Conservation (phyloP, 1,140 invertebrate species). For the Drosophila jambulina region DNA sequence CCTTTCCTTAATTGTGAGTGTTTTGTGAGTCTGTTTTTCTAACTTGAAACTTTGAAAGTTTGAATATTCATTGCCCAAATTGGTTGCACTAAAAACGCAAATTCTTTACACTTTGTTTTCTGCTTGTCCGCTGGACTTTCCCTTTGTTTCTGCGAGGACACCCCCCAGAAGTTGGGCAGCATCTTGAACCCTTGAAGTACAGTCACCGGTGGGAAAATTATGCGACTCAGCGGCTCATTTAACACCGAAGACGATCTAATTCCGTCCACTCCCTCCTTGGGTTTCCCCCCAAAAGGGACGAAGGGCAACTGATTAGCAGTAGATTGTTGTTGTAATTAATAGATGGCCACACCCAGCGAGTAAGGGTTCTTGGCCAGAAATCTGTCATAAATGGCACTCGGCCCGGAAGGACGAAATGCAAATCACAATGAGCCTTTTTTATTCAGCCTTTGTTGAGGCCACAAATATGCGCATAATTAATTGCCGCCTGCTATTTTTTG, state of each 20-base stretch:
- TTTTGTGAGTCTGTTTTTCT: neutral
- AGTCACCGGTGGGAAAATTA: constrained; percentile 52
- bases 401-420: constrained; percentile 52
- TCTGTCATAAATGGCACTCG: constrained; percentile 73
- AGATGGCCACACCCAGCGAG: constrained; percentile 23
- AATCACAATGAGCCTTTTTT: constrained; percentile 75
- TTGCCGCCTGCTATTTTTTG: constrained; percentile 39
- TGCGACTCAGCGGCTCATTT: constrained; percentile 68
- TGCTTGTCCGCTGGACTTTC: neutral
- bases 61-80: constrained; percentile 11
- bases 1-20: too few relatives aligned
- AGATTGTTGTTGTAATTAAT: constrained; percentile 75
- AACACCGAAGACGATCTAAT: constrained; percentile 45
- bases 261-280: neutral
- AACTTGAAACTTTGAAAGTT: neutral
- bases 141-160: neutral
- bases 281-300: neutral
- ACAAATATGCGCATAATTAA: constrained; percentile 82
- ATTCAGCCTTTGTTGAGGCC: constrained; percentile 45
- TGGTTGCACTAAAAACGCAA: constrained; percentile 3
- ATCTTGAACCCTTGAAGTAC: constrained; percentile 26
- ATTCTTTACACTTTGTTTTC: constrained; percentile 4
- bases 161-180: neutral
- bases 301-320: constrained; percentile 60
- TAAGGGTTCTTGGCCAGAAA: constrained; percentile 24